Evolutionary conservation across 1,140 invertebrate species (phyloP).

Genomic region (Solenopsis fugax): DNA sequence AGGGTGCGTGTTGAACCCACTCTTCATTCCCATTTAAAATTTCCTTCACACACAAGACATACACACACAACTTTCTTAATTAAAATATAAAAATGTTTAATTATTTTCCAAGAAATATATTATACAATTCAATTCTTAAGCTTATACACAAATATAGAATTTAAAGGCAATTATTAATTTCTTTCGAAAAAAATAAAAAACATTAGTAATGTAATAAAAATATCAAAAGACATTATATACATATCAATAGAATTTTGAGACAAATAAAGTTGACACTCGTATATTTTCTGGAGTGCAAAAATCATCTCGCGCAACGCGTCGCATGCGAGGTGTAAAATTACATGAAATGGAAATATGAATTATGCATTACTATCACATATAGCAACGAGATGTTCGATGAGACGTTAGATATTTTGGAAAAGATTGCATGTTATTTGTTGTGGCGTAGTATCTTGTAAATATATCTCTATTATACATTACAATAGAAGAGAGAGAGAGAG

Average conservation of each 20-base stretch:
- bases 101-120: neutral
- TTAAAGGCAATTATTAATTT: conserved; percentile 3
- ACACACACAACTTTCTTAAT: neutral
- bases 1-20: conserved; percentile 1
- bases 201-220: conserved; percentile 2
- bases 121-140: neutral
- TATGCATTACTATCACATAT: conserved; percentile 2
- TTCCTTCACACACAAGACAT: neutral
- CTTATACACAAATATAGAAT: neutral
- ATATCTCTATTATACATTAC: conserved; percentile 39
- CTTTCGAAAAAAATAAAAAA: neutral
- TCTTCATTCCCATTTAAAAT: conserved; percentile 24
- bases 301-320: conserved; percentile 18
- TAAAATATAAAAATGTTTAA: conserved; percentile 12
- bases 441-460: conserved; percentile 16
- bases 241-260: conserved; percentile 13
- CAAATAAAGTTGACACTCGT: conserved; percentile 1
- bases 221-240: neutral
- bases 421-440: conserved; percentile 26
- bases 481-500: conserved; percentile 14
- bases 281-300: conserved; percentile 26
- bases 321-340: conserved; percentile 41
- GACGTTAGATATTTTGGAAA: conserved; percentile 37
- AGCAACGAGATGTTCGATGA: conserved; percentile 2
- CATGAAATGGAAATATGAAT: conserved; percentile 41